Evolutionary conservation across 2,888 invertebrate genomes (phyloP).

Genomic region (Minunthozetes semirufus): DNA sequence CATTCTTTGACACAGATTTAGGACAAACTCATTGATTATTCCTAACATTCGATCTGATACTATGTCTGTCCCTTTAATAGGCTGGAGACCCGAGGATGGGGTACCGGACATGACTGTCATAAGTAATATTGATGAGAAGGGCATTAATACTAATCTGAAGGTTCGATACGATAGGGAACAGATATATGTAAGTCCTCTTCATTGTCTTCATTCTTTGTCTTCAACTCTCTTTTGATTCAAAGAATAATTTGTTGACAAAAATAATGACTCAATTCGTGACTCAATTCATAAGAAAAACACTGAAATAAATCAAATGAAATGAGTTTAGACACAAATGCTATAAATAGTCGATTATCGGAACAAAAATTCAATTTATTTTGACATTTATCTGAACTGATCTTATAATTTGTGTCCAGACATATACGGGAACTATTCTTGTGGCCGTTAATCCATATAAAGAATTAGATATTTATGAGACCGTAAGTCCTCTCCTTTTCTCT

Average conservation of each 20-base stretch:
- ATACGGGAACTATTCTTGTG: slow-evolving; percentile 83
- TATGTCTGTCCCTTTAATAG: slow-evolving; percentile 33
- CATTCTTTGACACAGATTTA: neutral
- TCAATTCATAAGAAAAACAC: neutral
- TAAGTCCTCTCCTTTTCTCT: slow-evolving; percentile 29
- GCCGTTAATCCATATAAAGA: slow-evolving; percentile 92
- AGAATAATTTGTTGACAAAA: too few relatives aligned
- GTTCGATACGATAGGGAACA: slow-evolving; percentile 72
- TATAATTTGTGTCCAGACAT: slow-evolving; percentile 62
- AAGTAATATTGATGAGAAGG: slow-evolving; percentile 77
- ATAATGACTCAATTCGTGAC: neutral
- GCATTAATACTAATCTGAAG: slow-evolving; percentile 79
- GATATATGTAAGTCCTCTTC: slow-evolving; percentile 63
- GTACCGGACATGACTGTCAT: slow-evolving; percentile 86
- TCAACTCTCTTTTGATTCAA: neutral
- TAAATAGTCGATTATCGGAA: neutral
- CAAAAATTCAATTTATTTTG: neutral
- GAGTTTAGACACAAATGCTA: neutral
- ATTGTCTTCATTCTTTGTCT: neutral
- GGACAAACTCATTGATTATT: neutral
- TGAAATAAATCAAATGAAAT: neutral
- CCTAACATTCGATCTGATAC: neutral
- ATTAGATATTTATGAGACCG: slow-evolving; percentile 77
- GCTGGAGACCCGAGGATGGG: slow-evolving; percentile 57
- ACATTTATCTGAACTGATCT: neutral